Base-by-base conservation (phyloP, 2,113 vertebrate species). In the Myiagra hebetior region DNA sequence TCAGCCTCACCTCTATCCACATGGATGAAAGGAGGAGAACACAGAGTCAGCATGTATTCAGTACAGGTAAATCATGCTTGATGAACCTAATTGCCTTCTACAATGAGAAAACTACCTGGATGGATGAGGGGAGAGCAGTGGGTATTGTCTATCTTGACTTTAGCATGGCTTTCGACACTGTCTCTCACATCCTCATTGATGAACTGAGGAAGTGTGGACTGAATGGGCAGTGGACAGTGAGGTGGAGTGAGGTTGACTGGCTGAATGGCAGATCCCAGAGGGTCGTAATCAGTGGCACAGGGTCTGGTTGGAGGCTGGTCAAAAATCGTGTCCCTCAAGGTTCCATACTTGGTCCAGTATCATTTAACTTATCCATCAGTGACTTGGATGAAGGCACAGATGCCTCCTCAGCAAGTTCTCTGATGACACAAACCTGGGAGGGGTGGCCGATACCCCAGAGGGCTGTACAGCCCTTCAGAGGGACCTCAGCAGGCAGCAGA, bases 381-480 rank as follows among this genome's bases (percentile, higher is more conserved):
- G 4, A 31, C 42, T 27, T 57, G 57, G 30, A 31, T 42, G 35
- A 31, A 65, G 27, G 22, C 5, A 22, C 21, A 80, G 26, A 49
- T 0, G 21, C 17, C 11, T 22, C 26, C 37, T 49, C 31, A n/a
- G 13, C 15, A 64, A 42, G 42, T 27, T 56, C 4, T 4, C 21
- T 18, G 57, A 31, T 16, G 11, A 35, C 49, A 64, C 35, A 64
- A 31, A 8, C 0, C 14, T 72, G 26, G 1, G 30, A 88, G 7
- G 21, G 56, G 26, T 22, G 11, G 26, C 15, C 0, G 0, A 64
- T 22, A 49, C 3, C 17, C 42, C 26, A 35, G 17, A 42, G 35
- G 0, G 3, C 13, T 57, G 42, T 22, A 31, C 7, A 79, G 21
- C 24, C 26, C 17, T 49, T 73, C 42, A 65, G 31, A 57, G 1